A percentile compares a stretch with the other conserved stretches of the same genome.
Conservation (phyloP, 2,888 invertebrate genomes). For the Tetramorium bicarinatum region DNA sequence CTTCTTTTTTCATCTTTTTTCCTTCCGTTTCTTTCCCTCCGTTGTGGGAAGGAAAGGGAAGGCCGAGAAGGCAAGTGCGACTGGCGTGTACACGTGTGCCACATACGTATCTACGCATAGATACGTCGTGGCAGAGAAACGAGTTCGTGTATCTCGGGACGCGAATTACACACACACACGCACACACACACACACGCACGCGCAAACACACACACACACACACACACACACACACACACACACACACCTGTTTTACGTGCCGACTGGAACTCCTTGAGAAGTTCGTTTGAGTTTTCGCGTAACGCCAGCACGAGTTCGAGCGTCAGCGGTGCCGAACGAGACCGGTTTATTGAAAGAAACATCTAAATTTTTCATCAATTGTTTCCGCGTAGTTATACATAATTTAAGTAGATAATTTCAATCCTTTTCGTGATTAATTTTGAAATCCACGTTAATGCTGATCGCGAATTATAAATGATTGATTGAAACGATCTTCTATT, state of each 20-base stretch:
- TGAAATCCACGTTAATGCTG: too few relatives aligned
- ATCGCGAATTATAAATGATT: background rate
- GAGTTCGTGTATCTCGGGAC: constrained; percentile 62
- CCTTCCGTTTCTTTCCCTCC: constrained; percentile 35
- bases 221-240: too few relatives aligned
- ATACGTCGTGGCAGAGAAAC: constrained; percentile 62
- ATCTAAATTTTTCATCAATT: constrained; percentile 21
- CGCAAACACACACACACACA: constrained; percentile 11
- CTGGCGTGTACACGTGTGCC: constrained; percentile 48
- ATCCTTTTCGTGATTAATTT: background rate
- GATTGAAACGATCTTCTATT: background rate
- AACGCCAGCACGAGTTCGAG: constrained; percentile 52
- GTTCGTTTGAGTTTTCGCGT: constrained; percentile 69
- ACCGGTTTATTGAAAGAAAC: constrained; percentile 34
- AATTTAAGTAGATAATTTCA: background rate
- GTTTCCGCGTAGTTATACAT: background rate
- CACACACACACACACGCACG: too few relatives aligned
- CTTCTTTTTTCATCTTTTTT: background rate
- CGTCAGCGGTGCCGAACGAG: constrained; percentile 52
- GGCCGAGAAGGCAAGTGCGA: constrained; percentile 55
- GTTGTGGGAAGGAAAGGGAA: constrained; percentile 38
- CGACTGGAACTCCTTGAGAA: constrained; percentile 74
- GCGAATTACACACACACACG: constrained; percentile 61
- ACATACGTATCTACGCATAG: constrained; percentile 56
- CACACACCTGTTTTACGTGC: constrained; percentile 62